Conservation (phyloP, 2,113 vertebrate genomes). For the Nothobranchius furzeri region DNA sequence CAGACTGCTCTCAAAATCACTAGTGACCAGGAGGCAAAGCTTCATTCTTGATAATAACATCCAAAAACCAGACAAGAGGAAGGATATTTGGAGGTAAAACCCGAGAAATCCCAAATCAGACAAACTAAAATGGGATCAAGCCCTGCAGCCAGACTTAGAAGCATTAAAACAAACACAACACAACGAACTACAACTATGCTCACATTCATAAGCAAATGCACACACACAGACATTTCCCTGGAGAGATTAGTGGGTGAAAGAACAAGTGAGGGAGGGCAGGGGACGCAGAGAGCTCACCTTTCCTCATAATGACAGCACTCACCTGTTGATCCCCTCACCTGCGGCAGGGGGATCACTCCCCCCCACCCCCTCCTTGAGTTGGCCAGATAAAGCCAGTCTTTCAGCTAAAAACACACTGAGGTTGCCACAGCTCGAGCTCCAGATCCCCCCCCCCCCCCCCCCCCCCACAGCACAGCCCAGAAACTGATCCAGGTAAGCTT, state of each 20-base stretch:
- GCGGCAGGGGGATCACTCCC: constrained; percentile 72
- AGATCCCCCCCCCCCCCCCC: neutral
- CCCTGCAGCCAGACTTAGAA: constrained; percentile 21
- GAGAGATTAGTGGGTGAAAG: constrained; percentile 55
- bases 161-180: constrained; percentile 36
- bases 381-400: constrained; percentile 75
- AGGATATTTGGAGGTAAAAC: constrained; percentile 9
- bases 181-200: constrained; percentile 36
- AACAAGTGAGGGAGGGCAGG: constrained; percentile 46
- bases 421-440: constrained; percentile 11
- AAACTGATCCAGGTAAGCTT: constrained; percentile 77
- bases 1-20: constrained; percentile 13
- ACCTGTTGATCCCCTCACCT: constrained; percentile 82
- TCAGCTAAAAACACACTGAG: constrained; percentile 62
- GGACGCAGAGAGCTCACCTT: constrained; percentile 75
- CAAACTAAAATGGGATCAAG: constrained; percentile 2
- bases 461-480: constrained; percentile 68
- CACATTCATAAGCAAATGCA: constrained; percentile 39
- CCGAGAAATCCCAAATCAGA: constrained; percentile 13
- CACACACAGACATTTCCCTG: constrained; percentile 43
- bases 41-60: constrained; percentile 21
- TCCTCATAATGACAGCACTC: constrained; percentile 77
- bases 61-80: constrained; percentile 16
- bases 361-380: constrained; percentile 53
- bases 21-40: constrained; percentile 11